phyloP scores from a whole-genome alignment of 2,888 invertebrate species.

The Chesias legatella region DNA sequence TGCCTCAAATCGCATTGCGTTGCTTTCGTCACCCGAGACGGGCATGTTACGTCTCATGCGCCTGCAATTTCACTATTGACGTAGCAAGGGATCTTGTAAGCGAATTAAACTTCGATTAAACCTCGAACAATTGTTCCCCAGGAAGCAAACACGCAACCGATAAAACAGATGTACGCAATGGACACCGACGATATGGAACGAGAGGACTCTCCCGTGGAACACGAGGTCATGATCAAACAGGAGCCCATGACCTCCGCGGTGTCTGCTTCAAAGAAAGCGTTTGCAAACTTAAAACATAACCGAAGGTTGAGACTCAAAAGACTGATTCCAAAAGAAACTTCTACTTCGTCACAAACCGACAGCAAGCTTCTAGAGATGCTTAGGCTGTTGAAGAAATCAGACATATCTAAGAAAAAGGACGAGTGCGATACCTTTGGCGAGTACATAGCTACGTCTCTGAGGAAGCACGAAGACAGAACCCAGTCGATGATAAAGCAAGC shows the following conservation, averaged over 20 bases:
- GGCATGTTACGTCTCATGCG: too few species aligned
- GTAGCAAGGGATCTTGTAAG: too few species aligned
- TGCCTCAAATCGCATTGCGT: too few species aligned
- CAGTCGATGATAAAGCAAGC: constrained; percentile 73
- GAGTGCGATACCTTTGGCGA: constrained; percentile 72
- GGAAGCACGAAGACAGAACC: constrained; percentile 68
- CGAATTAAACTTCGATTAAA: too few species aligned
- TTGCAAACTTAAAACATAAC: constrained; percentile 11
- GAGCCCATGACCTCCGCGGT: constrained; percentile 36
- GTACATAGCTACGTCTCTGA: constrained; percentile 64
- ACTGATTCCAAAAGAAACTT: constrained; percentile 26
- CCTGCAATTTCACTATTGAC: too few species aligned
- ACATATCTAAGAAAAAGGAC: constrained; percentile 57
- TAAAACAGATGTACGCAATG: constrained; percentile 2
- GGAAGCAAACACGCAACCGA: constrained; percentile 2
- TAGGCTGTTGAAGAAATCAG: constrained; percentile 40
- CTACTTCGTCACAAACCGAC: constrained; percentile 29
- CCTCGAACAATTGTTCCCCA: too few species aligned
- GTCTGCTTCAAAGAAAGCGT: background rate
- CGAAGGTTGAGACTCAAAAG: constrained; percentile 21
- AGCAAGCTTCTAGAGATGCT: constrained; percentile 46
- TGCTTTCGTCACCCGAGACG: too few species aligned
- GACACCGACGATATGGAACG: constrained; percentile 16
- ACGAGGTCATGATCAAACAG: constrained; percentile 44
- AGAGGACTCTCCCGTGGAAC: constrained; percentile 31